Percentiles rank a stretch among this genome's conserved stretches.
phyloP scores from a whole-genome alignment of 2,113 vertebrate species.

The Petroica traversi region DNA sequence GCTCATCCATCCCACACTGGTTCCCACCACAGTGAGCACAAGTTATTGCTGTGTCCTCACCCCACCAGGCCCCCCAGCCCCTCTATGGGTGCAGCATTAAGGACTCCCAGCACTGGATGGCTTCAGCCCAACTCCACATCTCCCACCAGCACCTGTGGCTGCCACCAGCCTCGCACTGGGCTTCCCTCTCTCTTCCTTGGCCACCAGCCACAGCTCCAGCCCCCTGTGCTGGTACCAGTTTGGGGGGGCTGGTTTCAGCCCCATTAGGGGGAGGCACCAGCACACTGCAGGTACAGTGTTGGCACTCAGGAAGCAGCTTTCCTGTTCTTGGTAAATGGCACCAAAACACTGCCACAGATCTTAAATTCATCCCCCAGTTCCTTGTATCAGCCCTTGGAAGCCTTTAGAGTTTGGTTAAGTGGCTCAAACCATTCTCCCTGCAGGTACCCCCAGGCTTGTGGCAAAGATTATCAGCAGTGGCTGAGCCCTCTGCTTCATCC shows the following conservation, averaged over 20 bases:
- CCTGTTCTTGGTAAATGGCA: not conserved
- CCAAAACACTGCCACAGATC: not conserved
- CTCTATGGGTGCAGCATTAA: rapidly evolving
- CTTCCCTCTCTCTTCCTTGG: not conserved
- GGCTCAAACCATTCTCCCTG: not conserved
- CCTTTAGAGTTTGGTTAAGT: not conserved
- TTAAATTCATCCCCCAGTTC: not conserved
- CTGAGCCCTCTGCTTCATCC: not conserved
- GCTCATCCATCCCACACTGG: not conserved
- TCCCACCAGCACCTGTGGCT: not conserved
- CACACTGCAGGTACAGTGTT: not conserved
- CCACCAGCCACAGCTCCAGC: not conserved
- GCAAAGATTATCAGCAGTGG: not conserved
- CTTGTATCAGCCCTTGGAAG: not conserved
- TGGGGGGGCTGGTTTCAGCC: not conserved
- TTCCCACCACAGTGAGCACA: not conserved
- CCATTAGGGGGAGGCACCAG: not conserved
- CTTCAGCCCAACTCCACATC: not conserved
- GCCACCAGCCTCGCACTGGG: not conserved
- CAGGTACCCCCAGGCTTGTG: not conserved
- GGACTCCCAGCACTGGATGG: not conserved
- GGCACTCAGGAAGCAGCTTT: not conserved
- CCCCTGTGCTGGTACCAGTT: rapidly evolving
- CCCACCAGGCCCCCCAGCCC: rapidly evolving
- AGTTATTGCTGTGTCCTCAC: not conserved